Percentiles rank a stretch among this genome's conserved stretches.
Conservation (phyloP, 2,888 invertebrate species). For the Heterodera filipjevi region DNA sequence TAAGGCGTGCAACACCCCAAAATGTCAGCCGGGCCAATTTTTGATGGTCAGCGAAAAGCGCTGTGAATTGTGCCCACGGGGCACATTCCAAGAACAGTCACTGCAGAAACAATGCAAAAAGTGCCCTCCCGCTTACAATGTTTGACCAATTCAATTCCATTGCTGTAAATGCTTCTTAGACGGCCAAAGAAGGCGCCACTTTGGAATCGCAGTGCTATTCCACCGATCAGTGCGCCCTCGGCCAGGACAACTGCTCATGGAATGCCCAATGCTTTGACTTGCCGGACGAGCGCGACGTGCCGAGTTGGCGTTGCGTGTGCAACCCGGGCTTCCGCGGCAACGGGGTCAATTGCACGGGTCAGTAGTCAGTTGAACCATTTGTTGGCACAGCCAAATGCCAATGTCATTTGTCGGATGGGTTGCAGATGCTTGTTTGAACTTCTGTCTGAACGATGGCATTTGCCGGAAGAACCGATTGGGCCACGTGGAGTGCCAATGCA, state of each 20-base stretch:
- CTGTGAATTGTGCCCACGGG: slow-evolving; percentile 87
- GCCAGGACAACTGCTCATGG: slow-evolving; percentile 65
- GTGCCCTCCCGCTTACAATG: slow-evolving; percentile 85
- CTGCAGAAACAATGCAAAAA: slow-evolving; percentile 85
- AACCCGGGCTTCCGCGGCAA: slow-evolving; percentile 86
- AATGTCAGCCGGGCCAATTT: slow-evolving; percentile 85
- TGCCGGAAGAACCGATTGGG: slow-evolving; percentile 64
- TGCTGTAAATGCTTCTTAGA: not conserved
- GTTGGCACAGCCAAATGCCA: not conserved
- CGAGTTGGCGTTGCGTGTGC: slow-evolving; percentile 79
- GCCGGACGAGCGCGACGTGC: slow-evolving; percentile 63
- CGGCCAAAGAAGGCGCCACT: slow-evolving; percentile 53
- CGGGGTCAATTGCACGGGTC: slow-evolving; percentile 63
- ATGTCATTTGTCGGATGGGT: slow-evolving; percentile 18
- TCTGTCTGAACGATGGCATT: slow-evolving; percentile 64
- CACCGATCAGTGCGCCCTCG: slow-evolving; percentile 65
- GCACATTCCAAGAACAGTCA: slow-evolving; percentile 89
- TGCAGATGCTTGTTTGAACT: slow-evolving; percentile 63
- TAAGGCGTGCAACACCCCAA: slow-evolving; percentile 77
- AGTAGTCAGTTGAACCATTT: not conserved
- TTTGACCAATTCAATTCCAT: not conserved
- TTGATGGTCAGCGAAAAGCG: slow-evolving; percentile 82
- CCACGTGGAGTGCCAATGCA: slow-evolving; percentile 63
- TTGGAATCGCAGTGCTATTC: slow-evolving; percentile 63
- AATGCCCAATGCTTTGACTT: slow-evolving; percentile 64